Evolutionary conservation across 2,797 vertebrate species (phyloP), one percentile per base, ranked within the genome.

Genomic region (Alfaro cultratus): DNA sequence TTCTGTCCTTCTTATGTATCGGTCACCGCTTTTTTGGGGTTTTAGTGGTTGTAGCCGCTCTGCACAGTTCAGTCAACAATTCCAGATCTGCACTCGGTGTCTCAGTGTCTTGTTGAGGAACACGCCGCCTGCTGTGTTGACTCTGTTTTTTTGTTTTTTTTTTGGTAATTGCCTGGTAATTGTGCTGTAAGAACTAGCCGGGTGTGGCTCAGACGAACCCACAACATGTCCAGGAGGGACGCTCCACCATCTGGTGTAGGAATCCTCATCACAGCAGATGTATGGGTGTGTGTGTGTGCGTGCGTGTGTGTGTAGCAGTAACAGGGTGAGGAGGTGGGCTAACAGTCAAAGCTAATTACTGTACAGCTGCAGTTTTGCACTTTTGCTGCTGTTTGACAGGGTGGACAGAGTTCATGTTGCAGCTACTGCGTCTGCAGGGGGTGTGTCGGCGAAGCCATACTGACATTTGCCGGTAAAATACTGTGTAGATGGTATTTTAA

Each of bases 241-340:
- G 77, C 88, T 90, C 80, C 83, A 85, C 96, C 95, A 96, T 95
- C 94, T 96, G 96, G 88, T 49, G 80, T 60, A 92, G 93, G 93
- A 92, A 91, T 93, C 93, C 92, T 93, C 90, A 82, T 92, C 95
- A 83, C 93, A 93, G 90, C 90, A 88, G 91, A 79, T 86, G 67
- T 15, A 8, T 78, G 21, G 34, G 60, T 80, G 75, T 81, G 55
- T 77, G 31, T 31, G 84, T 76, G 81, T 76, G 76, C 80, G 60
- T 77, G 60, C 77, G 75, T 80, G 51, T 76, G 26, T 41, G 79
- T 77, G 36, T 46, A 8, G 21, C 49, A 23, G 55, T 75, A 79
- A 74, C 76, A 36, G 83, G 76, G 81, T 43, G 84, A 74, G 85
- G 57, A 73, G 36, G 70, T 41, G 76, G 43, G 89, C 64, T 15